Evolutionary conservation across 2,113 vertebrate genomes (phyloP).

Genomic region (Sinocyclocheilus anshuiensis): DNA sequence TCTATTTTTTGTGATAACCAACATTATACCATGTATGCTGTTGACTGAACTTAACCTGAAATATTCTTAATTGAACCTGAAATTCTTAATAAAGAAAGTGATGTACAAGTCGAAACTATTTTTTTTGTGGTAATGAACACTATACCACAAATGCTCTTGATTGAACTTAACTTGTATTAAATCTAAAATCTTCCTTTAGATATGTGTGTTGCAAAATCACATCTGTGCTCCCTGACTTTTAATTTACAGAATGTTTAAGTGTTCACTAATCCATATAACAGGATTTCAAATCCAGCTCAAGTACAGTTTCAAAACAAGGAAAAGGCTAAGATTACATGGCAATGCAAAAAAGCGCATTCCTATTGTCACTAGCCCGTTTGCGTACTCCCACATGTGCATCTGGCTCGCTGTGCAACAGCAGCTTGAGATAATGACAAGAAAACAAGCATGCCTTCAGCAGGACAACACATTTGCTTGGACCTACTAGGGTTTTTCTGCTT

Average conservation of each 20-base stretch:
- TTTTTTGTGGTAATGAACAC: background rate
- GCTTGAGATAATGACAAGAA: slow-evolving; percentile 53
- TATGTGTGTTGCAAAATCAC: slow-evolving; percentile 37
- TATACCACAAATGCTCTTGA: background rate
- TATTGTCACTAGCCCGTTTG: slow-evolving; percentile 40
- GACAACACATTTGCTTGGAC: slow-evolving; percentile 41
- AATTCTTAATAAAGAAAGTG: background rate
- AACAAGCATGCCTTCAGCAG: slow-evolving; percentile 47
- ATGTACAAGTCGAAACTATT: background rate
- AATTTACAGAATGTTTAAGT: background rate
- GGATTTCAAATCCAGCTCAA: slow-evolving; percentile 47
- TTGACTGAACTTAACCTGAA: background rate
- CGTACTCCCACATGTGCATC: slow-evolving; percentile 51
- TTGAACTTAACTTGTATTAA: background rate
- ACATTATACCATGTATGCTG: background rate
- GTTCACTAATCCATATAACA: slow-evolving; percentile 49
- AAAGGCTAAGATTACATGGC: slow-evolving; percentile 41
- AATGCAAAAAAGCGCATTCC: background rate
- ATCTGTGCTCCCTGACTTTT: slow-evolving; percentile 22
- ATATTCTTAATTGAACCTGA: background rate
- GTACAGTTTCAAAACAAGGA: slow-evolving; percentile 45
- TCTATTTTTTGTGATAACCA: background rate
- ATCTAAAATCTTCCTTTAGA: background rate
- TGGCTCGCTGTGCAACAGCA: slow-evolving; percentile 48
- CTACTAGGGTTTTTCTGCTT: slow-evolving; percentile 35